Conservation (phyloP, 2,797 vertebrate species). For the Adrianichthys oophorus region DNA sequence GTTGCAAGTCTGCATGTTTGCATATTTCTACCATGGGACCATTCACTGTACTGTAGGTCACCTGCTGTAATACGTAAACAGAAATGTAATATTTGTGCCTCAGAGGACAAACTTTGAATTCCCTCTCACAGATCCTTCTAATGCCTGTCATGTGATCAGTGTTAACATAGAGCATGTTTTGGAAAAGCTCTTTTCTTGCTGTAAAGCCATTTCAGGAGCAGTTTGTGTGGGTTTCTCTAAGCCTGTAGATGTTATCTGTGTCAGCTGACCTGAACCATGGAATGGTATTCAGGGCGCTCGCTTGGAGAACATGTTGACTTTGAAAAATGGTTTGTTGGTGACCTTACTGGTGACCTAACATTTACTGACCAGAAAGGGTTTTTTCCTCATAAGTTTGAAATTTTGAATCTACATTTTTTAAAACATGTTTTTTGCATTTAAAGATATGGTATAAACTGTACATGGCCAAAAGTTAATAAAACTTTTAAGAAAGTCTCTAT, state of each 20-base stretch:
- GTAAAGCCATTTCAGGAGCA: slow-evolving; percentile 20
- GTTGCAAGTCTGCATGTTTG: not conserved
- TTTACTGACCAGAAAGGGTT: not conserved
- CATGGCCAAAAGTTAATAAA: no score
- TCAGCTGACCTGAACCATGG: slow-evolving; percentile 43
- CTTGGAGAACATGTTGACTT: slow-evolving; percentile 13
- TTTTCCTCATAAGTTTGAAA: not conserved
- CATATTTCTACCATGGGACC: not conserved
- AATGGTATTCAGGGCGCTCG: slow-evolving; percentile 25
- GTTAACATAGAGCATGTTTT: slow-evolving; percentile 52
- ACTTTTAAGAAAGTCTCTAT: no score
- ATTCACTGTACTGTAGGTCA: not conserved
- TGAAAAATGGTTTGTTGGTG: slow-evolving; percentile 2
- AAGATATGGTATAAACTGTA: no score
- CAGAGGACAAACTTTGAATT: slow-evolving; percentile 45
- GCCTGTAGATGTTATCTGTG: slow-evolving; percentile 43
- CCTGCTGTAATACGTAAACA: no score
- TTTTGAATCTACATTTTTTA: no score
- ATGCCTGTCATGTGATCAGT: slow-evolving; percentile 56
- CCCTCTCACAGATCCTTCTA: slow-evolving; percentile 45
- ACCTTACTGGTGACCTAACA: slow-evolving; percentile 1
- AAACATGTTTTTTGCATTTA: no score
- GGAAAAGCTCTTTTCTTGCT: slow-evolving; percentile 52
- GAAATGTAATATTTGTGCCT: slow-evolving; percentile 8
- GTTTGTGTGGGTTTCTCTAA: slow-evolving; percentile 29